phyloP scores from a whole-genome alignment of 2,797 vertebrate species.

The Picus viridis region DNA sequence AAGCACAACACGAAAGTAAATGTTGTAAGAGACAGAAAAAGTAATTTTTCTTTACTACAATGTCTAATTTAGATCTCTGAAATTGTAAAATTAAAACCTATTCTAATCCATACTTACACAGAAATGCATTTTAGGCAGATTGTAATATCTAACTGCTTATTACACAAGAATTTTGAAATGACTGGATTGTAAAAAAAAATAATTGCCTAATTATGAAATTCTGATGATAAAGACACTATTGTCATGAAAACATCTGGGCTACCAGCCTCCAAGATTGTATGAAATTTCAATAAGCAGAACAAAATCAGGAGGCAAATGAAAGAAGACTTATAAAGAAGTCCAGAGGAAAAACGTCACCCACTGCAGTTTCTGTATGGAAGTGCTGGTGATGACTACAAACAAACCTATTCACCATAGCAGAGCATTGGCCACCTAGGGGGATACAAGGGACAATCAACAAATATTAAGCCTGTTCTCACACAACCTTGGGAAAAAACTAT shows the following conservation, averaged over 20 bases:
- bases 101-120: slow-evolving; percentile 40
- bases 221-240: slow-evolving; percentile 57
- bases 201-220: slow-evolving; percentile 58
- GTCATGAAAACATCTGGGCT: slow-evolving; percentile 62
- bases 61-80: slow-evolving; percentile 50
- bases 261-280: background rate
- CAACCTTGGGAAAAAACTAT: background rate
- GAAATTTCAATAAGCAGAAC: slow-evolving; percentile 45
- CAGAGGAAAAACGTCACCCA: background rate
- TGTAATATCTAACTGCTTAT: slow-evolving; percentile 54
- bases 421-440: background rate
- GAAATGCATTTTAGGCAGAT: slow-evolving; percentile 33
- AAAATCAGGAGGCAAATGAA: slow-evolving; percentile 29
- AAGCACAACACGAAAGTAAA: background rate
- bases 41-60: slow-evolving; percentile 46
- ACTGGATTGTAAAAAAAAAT: slow-evolving; percentile 59
- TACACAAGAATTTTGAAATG: slow-evolving; percentile 38
- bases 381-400: background rate
- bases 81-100: slow-evolving; percentile 62
- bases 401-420: background rate
- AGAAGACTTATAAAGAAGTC: slow-evolving; percentile 27
- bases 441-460: background rate
- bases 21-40: slow-evolving; percentile 12
- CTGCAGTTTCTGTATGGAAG: background rate
- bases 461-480: background rate